Evolutionary conservation across 2,797 vertebrate genomes (phyloP), one percentile per base, ranked within the genome.

Genomic region (Schizothorax lantsangensis): DNA sequence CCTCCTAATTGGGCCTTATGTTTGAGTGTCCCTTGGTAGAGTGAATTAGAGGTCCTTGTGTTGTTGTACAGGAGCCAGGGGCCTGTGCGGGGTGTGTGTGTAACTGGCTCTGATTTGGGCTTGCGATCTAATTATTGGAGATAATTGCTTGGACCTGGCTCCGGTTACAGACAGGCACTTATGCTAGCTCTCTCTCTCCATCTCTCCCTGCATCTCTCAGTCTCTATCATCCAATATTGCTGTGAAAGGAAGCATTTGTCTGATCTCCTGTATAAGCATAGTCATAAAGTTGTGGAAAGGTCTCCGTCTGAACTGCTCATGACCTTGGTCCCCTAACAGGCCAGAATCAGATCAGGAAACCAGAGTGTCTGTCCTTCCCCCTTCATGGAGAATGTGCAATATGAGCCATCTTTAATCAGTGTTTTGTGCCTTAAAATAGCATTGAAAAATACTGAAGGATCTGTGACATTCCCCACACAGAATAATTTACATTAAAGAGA

Each of bases 391-490:
- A 69, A 71, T 84, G 68, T 84, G 69, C 26, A 69, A 85, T 79
- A 75, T 40, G 5, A 77, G 17, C 59, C 36, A 17, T 57, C 36
- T 83, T 59, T 43, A 47, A 36, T 66, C 47, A 74, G 36, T 19
- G 33, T 52, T n/a, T 69, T 75, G 14, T 77, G 57, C 12, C 26
- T 93, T 89, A 93, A 95, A 96, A 95, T 94, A 96, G 94, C 95
- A 92, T 91, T 90, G 91, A 94, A 93, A 95, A 94, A 94, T 95
- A 89, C 1, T 59, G 54, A 57, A 62, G 26, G 66, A 17, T 68
- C 9, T 30, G 26, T 81, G 1, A 10, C 43, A 30, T 19, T 74
- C 5, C 49, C n/a, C 4, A 0, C 4, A 62, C 11, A 62, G 14
- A 74, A 74, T 74, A 52, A 33, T 75, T 75, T 33, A 33, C 9